Percentiles rank a stretch among this genome's conserved stretches.
phyloP scores from a whole-genome alignment of 2,113 vertebrate species.

The Pelobates fuscus region DNA sequence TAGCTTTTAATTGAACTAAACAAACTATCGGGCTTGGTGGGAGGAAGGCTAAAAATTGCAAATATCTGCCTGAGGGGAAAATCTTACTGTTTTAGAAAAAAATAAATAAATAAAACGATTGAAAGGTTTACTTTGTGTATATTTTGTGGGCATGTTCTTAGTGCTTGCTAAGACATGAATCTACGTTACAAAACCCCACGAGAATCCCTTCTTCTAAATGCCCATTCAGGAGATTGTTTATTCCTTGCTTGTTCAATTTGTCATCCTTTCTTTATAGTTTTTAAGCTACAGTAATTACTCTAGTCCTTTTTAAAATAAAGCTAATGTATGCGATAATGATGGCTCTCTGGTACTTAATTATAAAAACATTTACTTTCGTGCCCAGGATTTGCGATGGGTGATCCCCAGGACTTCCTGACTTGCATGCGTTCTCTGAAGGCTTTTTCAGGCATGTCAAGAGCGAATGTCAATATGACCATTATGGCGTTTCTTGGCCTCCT shows the following conservation, averaged over 20 bases:
- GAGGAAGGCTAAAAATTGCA: not conserved
- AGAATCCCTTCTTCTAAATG: not conserved
- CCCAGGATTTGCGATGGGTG: not conserved
- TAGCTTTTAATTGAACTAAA: not conserved
- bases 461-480: not conserved
- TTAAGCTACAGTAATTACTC: not conserved
- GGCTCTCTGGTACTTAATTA: slow-evolving; percentile 9
- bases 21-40: not conserved
- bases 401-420: slow-evolving; percentile 25
- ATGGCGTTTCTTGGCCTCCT: not conserved
- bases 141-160: not conserved
- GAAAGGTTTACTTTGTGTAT: not conserved
- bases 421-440: not conserved
- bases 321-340: slow-evolving; percentile 20
- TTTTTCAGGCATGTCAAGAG: slow-evolving; percentile 15
- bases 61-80: not conserved
- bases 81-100: not conserved
- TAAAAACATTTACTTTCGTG: slow-evolving; percentile 27
- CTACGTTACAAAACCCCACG: too few relatives aligned
- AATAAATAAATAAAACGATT: not conserved
- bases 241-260: not conserved
- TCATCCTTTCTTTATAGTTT: not conserved
- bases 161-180: not conserved
- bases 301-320: slow-evolving; percentile 11
- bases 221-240: not conserved